Conservation (phyloP, 2,888 invertebrate species). For the Trilocha varians region DNA sequence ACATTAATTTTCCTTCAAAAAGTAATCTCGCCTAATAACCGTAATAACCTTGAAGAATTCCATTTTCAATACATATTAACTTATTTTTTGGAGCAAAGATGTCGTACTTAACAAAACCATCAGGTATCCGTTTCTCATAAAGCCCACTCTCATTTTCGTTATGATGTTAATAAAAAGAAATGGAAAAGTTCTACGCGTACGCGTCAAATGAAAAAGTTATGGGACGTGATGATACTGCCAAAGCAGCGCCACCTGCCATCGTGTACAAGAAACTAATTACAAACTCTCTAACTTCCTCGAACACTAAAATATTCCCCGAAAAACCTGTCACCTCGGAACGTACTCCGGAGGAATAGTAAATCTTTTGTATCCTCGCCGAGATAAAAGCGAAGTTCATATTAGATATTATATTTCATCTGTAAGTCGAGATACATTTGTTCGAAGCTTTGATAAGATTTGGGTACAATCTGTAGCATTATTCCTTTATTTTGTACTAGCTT, state of each 20-base stretch:
- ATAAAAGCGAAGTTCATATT: background rate
- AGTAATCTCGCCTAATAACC: background rate
- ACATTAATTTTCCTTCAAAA: background rate
- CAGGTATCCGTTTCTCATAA: constrained; percentile 62
- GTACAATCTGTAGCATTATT: no score
- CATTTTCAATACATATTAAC: background rate
- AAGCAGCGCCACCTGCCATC: constrained; percentile 58
- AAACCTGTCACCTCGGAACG: constrained; percentile 59
- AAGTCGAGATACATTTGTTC: no score
- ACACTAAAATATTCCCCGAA: constrained; percentile 70
- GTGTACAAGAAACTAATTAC: constrained; percentile 63
- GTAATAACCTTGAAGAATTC: background rate
- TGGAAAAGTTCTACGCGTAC: constrained; percentile 64
- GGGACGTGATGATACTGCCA: constrained; percentile 68
- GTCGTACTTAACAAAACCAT: constrained; percentile 43
- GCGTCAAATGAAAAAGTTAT: constrained; percentile 73
- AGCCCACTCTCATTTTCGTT: constrained; percentile 67
- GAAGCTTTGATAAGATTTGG: no score
- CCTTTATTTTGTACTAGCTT: no score
- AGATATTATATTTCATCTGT: background rate
- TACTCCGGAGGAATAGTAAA: constrained; percentile 54
- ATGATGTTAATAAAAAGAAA: constrained; percentile 72
- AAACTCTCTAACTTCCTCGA: constrained; percentile 63
- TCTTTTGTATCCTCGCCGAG: constrained; percentile 12
- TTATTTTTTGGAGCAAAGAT: constrained; percentile 12